A percentile compares a stretch with the other conserved stretches of the same genome.
These are phyloP conservation scores for Serranochromis macrocephalus DNA, from an alignment of 2,113 vertebrate species.

Conservation along the genomic window DNA sequence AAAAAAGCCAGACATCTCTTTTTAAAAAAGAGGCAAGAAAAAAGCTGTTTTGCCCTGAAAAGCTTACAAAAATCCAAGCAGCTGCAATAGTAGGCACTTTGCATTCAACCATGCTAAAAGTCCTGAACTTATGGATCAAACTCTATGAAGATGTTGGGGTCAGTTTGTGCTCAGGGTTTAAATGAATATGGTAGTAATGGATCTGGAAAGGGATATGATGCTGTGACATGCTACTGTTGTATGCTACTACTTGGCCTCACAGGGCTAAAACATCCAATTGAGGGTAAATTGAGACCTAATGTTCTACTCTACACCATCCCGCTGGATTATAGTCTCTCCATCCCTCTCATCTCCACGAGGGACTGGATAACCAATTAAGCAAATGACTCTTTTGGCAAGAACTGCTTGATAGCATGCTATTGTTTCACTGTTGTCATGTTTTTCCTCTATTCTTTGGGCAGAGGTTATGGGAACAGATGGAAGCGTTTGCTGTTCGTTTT, in stretches of 20 bases:
- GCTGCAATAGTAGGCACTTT: background rate
- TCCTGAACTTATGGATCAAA: background rate
- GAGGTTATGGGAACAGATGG: background rate
- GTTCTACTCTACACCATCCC: slow-evolving; percentile 30
- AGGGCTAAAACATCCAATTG: slow-evolving; percentile 31
- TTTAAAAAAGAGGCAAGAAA: background rate
- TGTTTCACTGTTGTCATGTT: background rate
- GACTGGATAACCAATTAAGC: slow-evolving; percentile 49
- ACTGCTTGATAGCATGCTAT: background rate
- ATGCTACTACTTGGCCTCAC: slow-evolving; percentile 7
- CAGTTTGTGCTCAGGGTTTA: background rate
- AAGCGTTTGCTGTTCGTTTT: background rate
- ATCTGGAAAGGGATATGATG: background rate
- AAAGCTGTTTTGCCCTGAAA: background rate
- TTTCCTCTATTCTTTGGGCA: background rate
- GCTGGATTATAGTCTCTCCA: slow-evolving; percentile 49
- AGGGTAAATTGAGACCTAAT: slow-evolving; percentile 50
- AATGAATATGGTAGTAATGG: background rate
- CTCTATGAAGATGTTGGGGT: background rate
- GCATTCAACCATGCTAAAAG: background rate
- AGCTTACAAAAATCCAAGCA: background rate
- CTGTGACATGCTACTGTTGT: slow-evolving; percentile 8
- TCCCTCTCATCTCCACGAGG: slow-evolving; percentile 17
- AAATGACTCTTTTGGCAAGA: slow-evolving; percentile 53
- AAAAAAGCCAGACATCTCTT: background rate